Evolutionary conservation across 2,797 vertebrate species (phyloP), one percentile per base, ranked within the genome.

Genomic region (Salmo trutta): DNA sequence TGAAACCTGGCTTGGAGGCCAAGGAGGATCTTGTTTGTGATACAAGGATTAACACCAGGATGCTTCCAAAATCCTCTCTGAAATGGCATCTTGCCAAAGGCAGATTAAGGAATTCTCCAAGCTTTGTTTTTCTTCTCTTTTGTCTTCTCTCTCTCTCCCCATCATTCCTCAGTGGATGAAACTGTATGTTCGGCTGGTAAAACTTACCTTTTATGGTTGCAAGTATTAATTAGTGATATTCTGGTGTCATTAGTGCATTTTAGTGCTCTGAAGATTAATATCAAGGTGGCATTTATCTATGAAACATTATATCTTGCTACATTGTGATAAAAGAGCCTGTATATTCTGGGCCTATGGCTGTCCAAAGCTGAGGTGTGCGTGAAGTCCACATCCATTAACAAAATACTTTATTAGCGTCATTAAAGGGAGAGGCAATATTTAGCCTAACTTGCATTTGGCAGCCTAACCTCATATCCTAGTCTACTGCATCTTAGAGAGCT

Each of bases 291-390:
- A 94, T 94, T 94, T 95, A 95, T 95, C 93, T 94, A 88, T 89
- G 90, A 95, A 93, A 93, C 91, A 89, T 93, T 95, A 93, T 93
- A 95, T 94, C 93, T 94, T 92, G 92, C 93, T 93, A 93, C 94
- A 93, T 92, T 90, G 93, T 91, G 91, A 94, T 95, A 94, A 95
- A 94, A 91, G 85, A 81, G 87, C 89, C 90, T 91, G 90, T 93
- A 93, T 93, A 88, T 93, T 90, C 86, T 89, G 87, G 84, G 73
- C 83, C 90, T 85, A 84, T 92, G 88, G 86, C 89, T 89, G 90
- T 93, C 90, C 86, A 85, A 89, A 90, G 93, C 92, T 86, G 87
- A 91, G 77, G 84, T 84, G 86, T 53, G 88, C 83, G 87, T 86
- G 89, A 86, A 89, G 91, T 91, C 90, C 89, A 93, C 91, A 91